These are phyloP conservation scores for Cisticola juncidis DNA, from an alignment of 2,113 vertebrate species.

Conservation along the genomic window DNA sequence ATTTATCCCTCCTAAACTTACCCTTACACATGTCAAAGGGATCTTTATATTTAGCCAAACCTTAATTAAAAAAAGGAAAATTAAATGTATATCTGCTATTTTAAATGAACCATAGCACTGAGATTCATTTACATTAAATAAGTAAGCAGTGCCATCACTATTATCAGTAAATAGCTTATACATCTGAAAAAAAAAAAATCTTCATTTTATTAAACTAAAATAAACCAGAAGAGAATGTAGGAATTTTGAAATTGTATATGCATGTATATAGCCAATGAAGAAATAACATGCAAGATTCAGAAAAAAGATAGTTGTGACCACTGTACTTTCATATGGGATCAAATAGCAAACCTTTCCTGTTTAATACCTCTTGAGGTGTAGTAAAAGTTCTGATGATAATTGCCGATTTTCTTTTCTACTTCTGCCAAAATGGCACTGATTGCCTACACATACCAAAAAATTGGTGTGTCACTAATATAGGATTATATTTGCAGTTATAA, in stretches of 20 bases:
- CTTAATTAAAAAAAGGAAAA: neutral
- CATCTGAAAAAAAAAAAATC: neutral
- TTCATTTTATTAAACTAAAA: neutral
- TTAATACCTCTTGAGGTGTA: neutral
- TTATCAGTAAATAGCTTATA: neutral
- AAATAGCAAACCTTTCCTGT: neutral
- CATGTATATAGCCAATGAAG: neutral
- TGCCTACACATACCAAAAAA: neutral
- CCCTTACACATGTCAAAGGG: rapidly evolving
- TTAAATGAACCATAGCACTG: rapidly evolving
- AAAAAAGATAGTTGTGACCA: neutral
- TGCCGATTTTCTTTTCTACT: neutral
- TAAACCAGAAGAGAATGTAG: neutral
- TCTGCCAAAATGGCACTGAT: neutral
- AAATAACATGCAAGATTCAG: neutral
- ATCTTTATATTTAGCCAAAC: neutral
- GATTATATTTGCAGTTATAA: neutral
- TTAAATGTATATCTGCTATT: rapidly evolving
- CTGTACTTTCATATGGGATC: neutral
- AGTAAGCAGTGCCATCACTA: neutral
- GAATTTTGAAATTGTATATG: neutral
- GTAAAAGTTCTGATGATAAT: neutral
- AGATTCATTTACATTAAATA: neutral
- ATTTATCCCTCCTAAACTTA: neutral
- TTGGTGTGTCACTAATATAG: neutral